Evolutionary conservation across 1,140 invertebrate species (phyloP), one percentile per base, ranked within the genome.

Genomic region (Trialeurodes vaporariorum): DNA sequence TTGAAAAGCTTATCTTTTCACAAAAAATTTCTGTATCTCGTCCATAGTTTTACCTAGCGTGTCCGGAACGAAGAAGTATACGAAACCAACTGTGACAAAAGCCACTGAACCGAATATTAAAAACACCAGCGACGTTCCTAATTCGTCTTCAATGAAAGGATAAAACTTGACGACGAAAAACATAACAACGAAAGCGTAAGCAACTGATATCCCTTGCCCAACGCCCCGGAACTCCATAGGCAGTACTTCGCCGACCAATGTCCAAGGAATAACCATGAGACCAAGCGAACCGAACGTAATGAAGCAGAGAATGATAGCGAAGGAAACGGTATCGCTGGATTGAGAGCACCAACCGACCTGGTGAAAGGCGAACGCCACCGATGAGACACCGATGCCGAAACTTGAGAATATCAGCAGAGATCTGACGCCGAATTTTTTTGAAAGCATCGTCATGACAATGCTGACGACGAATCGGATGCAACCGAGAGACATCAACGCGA

Each of bases 61-160:
- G 79, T 91, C 89, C 1, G 89, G 88, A 25, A 91, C 74, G 67
- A 84, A 83, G 40, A 86, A 77, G 64, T 81, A 84, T 24, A 87
- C 76, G 72, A 87, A 84, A 21, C 81, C 70, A 22, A 83, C 77
- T 2, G 83, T 82, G 5, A 84, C 11, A 5, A 84, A 73, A 59
- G 86, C 86, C 12, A 83, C 77, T 1, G 79, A 75, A 27, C 83
- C 81, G 74, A 86, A 87, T 72, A 83, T 84, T 77, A 89, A 90
- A 5, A 84, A 74, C 9, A 77, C 79, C 27, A 80, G 76, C 5
- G 34, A 49, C 17, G 81, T 75, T 1, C 82, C 81, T 26, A 87
- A 73, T 0, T 72, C 25, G 23, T 78, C 73, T 9, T 85, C 69
- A 22, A 85, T 68, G 49, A 77, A 78, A 0, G 82, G 81, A 77